A percentile compares a stretch with the other conserved stretches of the same genome.
phyloP scores from a whole-genome alignment of 2,797 vertebrate genomes.

The Labroides dimidiatus region DNA sequence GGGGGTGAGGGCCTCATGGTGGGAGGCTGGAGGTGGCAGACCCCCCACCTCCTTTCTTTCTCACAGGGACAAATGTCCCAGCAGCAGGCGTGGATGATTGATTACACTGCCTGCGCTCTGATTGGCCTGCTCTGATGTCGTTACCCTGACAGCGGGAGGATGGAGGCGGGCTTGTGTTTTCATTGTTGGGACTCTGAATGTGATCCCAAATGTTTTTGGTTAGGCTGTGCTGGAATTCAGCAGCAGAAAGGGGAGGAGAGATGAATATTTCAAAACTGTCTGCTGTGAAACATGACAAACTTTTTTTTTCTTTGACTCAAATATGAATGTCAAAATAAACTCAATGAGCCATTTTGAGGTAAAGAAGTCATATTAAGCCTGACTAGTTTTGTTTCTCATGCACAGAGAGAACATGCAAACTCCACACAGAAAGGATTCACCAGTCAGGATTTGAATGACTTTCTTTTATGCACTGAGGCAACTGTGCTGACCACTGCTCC shows the following conservation, averaged over 20 bases:
- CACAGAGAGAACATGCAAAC: no score
- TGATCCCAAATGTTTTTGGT: slow-evolving; percentile 37
- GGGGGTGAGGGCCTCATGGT: slow-evolving; percentile 17
- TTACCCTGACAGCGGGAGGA: slow-evolving; percentile 31
- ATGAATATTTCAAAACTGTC: neutral
- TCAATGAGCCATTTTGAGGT: neutral
- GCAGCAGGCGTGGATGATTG: slow-evolving; percentile 61
- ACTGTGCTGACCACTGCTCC: no score
- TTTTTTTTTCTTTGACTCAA: neutral
- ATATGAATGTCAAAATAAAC: neutral
- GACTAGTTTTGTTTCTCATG: neutral
- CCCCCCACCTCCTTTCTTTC: neutral
- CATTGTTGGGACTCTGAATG: slow-evolving; percentile 54
- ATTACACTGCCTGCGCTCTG: slow-evolving; percentile 44
- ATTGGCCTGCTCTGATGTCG: slow-evolving; percentile 50
- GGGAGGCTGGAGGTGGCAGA: slow-evolving; percentile 22
- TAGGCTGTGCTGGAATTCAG: slow-evolving; percentile 18
- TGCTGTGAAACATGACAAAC: slow-evolving; percentile 2
- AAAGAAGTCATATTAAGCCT: neutral
- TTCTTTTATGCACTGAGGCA: no score
- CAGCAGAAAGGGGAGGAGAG: neutral
- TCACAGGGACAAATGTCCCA: slow-evolving; percentile 53
- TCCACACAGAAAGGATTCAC: no score
- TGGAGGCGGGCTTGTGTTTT: slow-evolving; percentile 28
- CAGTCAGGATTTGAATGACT: no score